These are phyloP conservation scores for Drosophila picticornis DNA, from an alignment of 2,888 invertebrate species.

Conservation along the genomic window DNA sequence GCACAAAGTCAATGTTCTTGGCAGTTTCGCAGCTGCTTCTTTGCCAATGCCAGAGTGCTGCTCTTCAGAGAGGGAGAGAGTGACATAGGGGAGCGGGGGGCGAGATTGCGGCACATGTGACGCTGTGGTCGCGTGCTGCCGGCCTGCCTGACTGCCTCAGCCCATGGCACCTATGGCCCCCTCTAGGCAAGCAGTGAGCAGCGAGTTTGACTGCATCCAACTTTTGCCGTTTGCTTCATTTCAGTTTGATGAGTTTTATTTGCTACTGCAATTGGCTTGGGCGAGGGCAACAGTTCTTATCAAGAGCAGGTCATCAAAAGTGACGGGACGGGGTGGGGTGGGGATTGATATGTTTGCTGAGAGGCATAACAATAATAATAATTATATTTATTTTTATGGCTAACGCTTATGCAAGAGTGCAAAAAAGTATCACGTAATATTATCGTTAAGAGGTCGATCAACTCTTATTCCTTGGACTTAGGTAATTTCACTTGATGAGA, in stretches of 20 bases:
- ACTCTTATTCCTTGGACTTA: neutral
- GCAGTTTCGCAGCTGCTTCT: constrained; percentile 78
- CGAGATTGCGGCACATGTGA: constrained; percentile 79
- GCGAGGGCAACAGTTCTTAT: constrained; percentile 50
- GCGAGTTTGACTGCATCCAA: constrained; percentile 38
- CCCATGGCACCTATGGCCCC: constrained; percentile 28
- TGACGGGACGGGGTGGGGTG: constrained; percentile 18
- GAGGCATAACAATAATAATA: constrained; percentile 37
- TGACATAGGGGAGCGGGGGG: neutral
- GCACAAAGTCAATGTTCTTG: constrained; percentile 79
- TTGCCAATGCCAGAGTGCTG: constrained; percentile 39
- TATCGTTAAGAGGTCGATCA: constrained; percentile 5
- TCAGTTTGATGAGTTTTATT: constrained; percentile 29
- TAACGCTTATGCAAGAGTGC: neutral
- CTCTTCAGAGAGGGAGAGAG: neutral
- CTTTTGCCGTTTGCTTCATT: constrained; percentile 63
- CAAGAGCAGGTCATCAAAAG: constrained; percentile 73
- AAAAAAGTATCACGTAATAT: neutral
- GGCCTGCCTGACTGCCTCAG: constrained; percentile 28
- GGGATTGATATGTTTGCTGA: constrained; percentile 29
- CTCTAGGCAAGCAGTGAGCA: constrained; percentile 26
- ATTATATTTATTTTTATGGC: constrained; percentile 13
- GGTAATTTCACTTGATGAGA: neutral
- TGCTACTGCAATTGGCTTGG: constrained; percentile 50
- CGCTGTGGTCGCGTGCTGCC: constrained; percentile 78